These are phyloP conservation scores for Sarotherodon lohbergeri DNA, from an alignment of 2,113 vertebrate species.

Conservation along the genomic window DNA sequence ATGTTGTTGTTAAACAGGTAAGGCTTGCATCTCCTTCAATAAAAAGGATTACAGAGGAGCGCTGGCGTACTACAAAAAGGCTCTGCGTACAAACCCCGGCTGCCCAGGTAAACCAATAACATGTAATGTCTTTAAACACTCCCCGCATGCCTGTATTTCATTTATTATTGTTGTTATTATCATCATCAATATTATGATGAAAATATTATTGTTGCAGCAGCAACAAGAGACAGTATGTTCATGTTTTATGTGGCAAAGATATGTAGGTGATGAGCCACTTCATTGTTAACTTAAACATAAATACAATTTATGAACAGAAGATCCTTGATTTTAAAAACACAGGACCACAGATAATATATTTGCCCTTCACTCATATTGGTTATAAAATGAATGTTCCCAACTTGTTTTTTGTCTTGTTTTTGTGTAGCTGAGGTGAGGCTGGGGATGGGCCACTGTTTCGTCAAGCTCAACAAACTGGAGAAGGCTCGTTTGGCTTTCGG, in stretches of 20 bases:
- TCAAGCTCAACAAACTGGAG: conserved; percentile 95
- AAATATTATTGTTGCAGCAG: neutral
- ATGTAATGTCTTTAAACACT: neutral
- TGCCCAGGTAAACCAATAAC: conserved; percentile 83
- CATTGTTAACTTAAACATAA: neutral
- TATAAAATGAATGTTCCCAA: neutral
- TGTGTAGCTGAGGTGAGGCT: conserved; percentile 87
- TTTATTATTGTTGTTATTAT: neutral
- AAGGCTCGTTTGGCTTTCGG: conserved; percentile 94
- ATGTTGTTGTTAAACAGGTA: conserved; percentile 74
- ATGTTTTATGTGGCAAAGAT: neutral
- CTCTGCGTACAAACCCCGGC: conserved; percentile 93
- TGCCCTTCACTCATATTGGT: neutral
- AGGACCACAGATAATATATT: neutral
- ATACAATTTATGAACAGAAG: neutral
- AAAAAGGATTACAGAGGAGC: conserved; percentile 98
- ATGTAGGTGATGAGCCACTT: neutral
- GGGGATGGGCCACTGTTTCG: conserved; percentile 98
- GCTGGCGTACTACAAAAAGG: conserved; percentile 98
- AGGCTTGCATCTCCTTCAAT: conserved; percentile 98
- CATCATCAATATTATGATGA: neutral
- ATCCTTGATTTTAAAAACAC: neutral
- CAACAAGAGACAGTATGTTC: neutral
- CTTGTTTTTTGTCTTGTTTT: neutral
- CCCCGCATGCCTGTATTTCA: neutral